These are phyloP conservation scores for Hydractinia symbiolongicarpus DNA, from an alignment of 30 jellyfish, hydroid and myxozoan genomes.

Conservation along the genomic window DNA sequence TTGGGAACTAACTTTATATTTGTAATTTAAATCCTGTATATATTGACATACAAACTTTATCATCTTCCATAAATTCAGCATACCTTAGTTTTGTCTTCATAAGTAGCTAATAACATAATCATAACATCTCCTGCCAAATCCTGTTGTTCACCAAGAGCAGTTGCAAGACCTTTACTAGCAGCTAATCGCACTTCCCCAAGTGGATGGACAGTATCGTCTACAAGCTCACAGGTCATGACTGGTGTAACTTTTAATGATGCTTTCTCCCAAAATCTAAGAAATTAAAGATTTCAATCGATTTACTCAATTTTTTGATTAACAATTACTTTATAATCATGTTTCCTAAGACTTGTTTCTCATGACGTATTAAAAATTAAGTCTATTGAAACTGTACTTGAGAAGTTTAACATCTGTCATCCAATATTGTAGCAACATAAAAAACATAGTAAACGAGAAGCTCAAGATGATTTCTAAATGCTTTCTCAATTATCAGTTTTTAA, in stretches of 20 bases:
- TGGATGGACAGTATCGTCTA: slow-evolving; percentile 54
- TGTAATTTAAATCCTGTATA: too few species aligned
- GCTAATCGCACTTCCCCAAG: slow-evolving; percentile 56
- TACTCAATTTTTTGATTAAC: background rate
- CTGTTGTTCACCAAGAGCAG: slow-evolving; percentile 52
- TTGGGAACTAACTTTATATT: too few species aligned
- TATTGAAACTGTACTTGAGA: too few species aligned
- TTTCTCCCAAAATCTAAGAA: slow-evolving; percentile 59
- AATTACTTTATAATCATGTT: background rate
- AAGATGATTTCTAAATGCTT: too few species aligned
- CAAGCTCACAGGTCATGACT: slow-evolving; percentile 43
- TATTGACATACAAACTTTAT: too few species aligned
- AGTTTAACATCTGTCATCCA: too few species aligned
- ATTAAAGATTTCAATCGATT: too few species aligned
- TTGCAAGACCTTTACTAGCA: slow-evolving; percentile 69
- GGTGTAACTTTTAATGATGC: slow-evolving; percentile 44
- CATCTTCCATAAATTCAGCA: too few species aligned
- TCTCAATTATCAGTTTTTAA: too few species aligned
- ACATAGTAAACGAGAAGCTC: background rate
- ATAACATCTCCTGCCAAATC: slow-evolving; percentile 35
- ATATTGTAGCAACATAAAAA: background rate
- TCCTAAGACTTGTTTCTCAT: too few species aligned
- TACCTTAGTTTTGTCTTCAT: slow-evolving; percentile 67
- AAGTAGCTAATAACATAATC: slow-evolving; percentile 39
- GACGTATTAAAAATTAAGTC: too few species aligned